Base-by-base conservation (phyloP, 2,888 invertebrate species). In the Tipula lateralis region DNA sequence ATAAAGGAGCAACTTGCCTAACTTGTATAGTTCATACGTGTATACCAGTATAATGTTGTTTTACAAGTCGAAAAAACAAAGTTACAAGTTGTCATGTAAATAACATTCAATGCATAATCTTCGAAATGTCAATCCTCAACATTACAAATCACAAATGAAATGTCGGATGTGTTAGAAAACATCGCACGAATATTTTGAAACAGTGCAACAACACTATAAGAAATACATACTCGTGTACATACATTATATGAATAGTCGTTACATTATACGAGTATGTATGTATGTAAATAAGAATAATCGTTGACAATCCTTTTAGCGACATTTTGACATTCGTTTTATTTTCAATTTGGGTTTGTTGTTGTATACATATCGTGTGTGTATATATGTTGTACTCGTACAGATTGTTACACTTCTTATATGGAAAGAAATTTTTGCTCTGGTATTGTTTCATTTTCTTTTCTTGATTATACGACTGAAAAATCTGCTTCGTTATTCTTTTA, bases 301-400 rank as follows among this genome's bases (percentile, higher is more conserved):
- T 66, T 66, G 66, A 66, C 66, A 66, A 66, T 66, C 66, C 66
- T 66, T 66, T 66, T 66, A 66, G 66, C 66, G 66, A 66, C 66
- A 66, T 66, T 66, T 66, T 66, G 66, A 66, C 66, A 66, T 66
- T 66, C 66, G 66, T 66, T 66, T 66, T 66, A 66, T 66, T 66
- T 66, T 66, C 66, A 24, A 66, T 66, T 66, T 66, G 19, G n/a
- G 19, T 66, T 66, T 66, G 24, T 66, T 12, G 19, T 66, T 66
- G 66, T 66, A 24, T 9, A 66, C 12, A 9, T 24, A 7, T 50
- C 16, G 44, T n/a, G n/a, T 39, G 39, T 39, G 7, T 44, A 16
- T 44, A 36, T 36, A 66, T 24, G 66, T 19, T 66, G 39, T 39
- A 13, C 39, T 39, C 39, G n/a, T 13, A 39, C 13, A 39, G 39